Conservation (phyloP, 2,888 invertebrate genomes). For the Megamerina dolium region DNA sequence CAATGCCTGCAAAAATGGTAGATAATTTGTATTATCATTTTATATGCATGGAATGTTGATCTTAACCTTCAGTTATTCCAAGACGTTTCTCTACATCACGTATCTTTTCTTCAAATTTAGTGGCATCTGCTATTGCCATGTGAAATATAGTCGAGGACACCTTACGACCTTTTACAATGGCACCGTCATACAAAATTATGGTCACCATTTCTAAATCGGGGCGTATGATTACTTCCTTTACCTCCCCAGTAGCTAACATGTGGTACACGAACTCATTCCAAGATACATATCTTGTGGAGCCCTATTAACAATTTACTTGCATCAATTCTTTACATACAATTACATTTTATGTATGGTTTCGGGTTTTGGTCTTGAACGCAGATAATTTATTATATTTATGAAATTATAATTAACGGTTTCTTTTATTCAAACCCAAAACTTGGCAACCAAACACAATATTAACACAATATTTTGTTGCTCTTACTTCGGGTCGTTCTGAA, state of each 20-base stretch:
- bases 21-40: too few species aligned
- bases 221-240: conserved; percentile 77
- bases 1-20: conserved; percentile 54
- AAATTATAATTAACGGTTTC: too few species aligned
- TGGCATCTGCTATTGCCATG: conserved; percentile 79
- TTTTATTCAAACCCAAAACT: too few species aligned
- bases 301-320: conserved; percentile 21
- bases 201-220: conserved; percentile 82
- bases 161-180: conserved; percentile 72
- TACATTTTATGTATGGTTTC: too few species aligned
- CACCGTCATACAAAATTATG: conserved; percentile 77
- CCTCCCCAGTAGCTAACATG: conserved; percentile 91
- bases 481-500: conserved; percentile 64
- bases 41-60: too few species aligned
- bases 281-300: conserved; percentile 65
- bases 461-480: neutral
- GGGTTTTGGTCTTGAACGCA: too few species aligned
- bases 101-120: conserved; percentile 84
- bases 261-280: conserved; percentile 97
- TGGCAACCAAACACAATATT: neutral
- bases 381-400: too few species aligned
- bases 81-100: conserved; percentile 74
- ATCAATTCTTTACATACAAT: neutral
- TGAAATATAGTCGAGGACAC: conserved; percentile 64
- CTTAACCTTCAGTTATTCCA: conserved; percentile 67